These are phyloP conservation scores for Drosophila monieri DNA, from an alignment of 2,888 invertebrate genomes.

Conservation along the genomic window DNA sequence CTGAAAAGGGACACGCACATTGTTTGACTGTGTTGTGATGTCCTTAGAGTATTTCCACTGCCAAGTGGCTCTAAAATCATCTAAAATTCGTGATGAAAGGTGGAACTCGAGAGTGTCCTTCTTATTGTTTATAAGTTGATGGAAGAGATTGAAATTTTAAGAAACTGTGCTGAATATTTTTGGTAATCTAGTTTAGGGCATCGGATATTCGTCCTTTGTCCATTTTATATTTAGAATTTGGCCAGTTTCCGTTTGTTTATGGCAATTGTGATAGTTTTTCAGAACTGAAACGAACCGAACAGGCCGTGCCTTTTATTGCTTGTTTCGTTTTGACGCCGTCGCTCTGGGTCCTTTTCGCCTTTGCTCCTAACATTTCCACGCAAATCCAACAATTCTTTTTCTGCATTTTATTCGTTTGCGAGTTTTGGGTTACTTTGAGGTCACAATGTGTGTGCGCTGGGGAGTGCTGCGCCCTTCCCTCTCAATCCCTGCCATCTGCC, in stretches of 20 bases:
- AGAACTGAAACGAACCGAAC: constrained; percentile 50
- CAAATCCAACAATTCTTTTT: constrained; percentile 29
- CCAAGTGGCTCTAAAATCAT: constrained; percentile 19
- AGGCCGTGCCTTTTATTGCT: constrained; percentile 67
- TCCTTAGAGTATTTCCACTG: constrained; percentile 36
- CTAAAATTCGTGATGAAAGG: constrained; percentile 9
- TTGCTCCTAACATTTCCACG: constrained; percentile 17
- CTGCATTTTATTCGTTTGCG: constrained; percentile 34
- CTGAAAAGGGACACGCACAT: constrained; percentile 52
- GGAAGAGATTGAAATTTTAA: background rate
- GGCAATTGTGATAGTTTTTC: constrained; percentile 51
- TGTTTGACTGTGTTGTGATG: constrained; percentile 12
- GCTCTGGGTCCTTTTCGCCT: constrained; percentile 28
- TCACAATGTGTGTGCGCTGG: constrained; percentile 46
- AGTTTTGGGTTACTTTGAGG: constrained; percentile 72
- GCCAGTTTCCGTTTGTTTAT: constrained; percentile 42
- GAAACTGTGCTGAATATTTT: background rate
- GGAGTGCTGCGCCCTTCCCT: constrained; percentile 5
- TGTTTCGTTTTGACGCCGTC: constrained; percentile 47
- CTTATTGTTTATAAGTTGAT: background rate
- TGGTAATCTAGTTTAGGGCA: background rate
- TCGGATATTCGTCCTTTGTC: background rate
- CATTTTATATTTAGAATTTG: constrained; percentile 12
- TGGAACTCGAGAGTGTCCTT: background rate
- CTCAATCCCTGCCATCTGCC: constrained; percentile 1